Conservation (phyloP, 2,888 invertebrate species). For the Venustoraphidia nigricollis region DNA sequence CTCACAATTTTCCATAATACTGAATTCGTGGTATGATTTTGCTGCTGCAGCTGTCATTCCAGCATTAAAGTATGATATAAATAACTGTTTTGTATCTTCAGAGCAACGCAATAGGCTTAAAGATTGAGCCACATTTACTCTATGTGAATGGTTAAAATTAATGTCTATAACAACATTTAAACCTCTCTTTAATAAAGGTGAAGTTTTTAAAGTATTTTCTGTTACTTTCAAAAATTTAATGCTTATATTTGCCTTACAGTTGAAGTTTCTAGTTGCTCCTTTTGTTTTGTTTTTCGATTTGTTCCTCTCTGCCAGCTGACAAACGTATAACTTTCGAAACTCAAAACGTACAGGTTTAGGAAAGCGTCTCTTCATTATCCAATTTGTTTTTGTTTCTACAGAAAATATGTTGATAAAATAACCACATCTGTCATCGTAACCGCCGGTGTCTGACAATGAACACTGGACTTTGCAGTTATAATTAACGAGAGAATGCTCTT, state of each 20-base stretch:
- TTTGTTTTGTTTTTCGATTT: constrained; percentile 12
- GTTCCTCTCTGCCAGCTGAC: constrained; percentile 10
- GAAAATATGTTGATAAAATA: too few relatives aligned
- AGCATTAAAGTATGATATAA: constrained; percentile 12
- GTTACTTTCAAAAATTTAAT: constrained; percentile 11
- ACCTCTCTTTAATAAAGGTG: constrained; percentile 6
- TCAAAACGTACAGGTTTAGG: too few relatives aligned
- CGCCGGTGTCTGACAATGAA: too few relatives aligned
- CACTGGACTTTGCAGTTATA: too few relatives aligned
- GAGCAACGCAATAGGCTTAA: constrained; percentile 12
- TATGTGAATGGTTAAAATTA: constrained; percentile 12
- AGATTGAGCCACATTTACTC: constrained; percentile 10
- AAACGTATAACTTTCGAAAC: too few relatives aligned
- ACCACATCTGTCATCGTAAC: too few relatives aligned
- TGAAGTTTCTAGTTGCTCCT: constrained; percentile 10
- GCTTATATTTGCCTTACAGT: constrained; percentile 8
- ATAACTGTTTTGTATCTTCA: constrained; percentile 12
- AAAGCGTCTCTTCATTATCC: too few relatives aligned
- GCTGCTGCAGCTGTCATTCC: constrained; percentile 13
- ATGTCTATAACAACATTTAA: constrained; percentile 4
- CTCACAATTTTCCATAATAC: constrained; percentile 11
- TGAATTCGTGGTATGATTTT: constrained; percentile 12
- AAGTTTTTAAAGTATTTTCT: constrained; percentile 11
- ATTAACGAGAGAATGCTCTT: too few relatives aligned
- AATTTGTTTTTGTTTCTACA: too few relatives aligned